phyloP scores from a whole-genome alignment of 2,888 invertebrate genomes.

The Pristionchus mayeri region DNA sequence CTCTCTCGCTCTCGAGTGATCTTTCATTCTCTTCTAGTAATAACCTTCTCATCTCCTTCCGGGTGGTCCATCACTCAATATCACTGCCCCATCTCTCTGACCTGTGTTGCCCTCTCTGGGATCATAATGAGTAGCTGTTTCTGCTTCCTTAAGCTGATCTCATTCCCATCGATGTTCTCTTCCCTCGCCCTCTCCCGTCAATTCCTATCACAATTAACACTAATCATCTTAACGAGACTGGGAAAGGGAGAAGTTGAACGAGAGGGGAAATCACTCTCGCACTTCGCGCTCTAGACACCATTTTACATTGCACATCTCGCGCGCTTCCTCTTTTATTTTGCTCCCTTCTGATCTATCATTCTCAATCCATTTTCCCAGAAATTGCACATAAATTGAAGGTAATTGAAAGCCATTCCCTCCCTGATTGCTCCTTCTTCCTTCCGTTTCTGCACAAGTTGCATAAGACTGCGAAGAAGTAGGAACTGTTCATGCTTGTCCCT shows the following conservation, averaged over 20 bases:
- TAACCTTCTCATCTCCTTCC: background rate
- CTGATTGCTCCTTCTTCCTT: background rate
- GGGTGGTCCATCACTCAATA: slow-evolving; percentile 4
- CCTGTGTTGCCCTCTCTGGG: slow-evolving; percentile 25
- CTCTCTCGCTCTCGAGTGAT: background rate
- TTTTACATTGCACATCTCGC: background rate
- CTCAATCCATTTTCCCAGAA: too few relatives aligned
- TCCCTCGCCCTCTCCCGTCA: slow-evolving; percentile 25
- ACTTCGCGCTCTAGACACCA: background rate
- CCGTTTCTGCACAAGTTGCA: background rate
- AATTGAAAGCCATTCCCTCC: background rate
- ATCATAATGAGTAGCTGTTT: too few relatives aligned
- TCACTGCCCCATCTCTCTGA: background rate
- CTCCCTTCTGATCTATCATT: background rate
- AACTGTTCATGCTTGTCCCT: too few relatives aligned
- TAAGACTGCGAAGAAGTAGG: background rate
- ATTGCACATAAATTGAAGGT: background rate
- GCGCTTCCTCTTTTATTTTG: background rate
- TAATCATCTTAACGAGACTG: slow-evolving; percentile 38
- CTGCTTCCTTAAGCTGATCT: slow-evolving; percentile 22
- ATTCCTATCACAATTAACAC: slow-evolving; percentile 40
- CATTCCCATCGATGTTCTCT: background rate
- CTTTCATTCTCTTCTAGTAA: background rate
- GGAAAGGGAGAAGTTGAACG: slow-evolving; percentile 10
- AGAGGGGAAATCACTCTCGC: background rate